A percentile compares a stretch with the other conserved stretches of the same genome.
These are phyloP conservation scores for Anoplolepis gracilipes DNA, from an alignment of 1,140 invertebrate species.

Conservation along the genomic window DNA sequence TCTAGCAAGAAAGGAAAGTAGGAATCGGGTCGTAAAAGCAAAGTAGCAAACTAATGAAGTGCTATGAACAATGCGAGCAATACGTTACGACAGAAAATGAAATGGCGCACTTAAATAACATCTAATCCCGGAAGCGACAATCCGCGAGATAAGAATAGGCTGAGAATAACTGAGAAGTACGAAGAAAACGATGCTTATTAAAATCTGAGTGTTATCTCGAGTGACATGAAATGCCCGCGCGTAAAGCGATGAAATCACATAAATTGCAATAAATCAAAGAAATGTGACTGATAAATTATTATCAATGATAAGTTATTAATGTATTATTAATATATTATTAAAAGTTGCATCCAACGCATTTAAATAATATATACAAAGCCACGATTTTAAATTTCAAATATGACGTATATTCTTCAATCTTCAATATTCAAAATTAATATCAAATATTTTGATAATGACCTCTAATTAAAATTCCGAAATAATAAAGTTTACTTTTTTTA, in stretches of 20 bases:
- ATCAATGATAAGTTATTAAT: too few relatives aligned
- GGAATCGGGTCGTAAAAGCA: slow-evolving; percentile 27
- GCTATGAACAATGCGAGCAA: slow-evolving; percentile 45
- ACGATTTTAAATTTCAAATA: neutral
- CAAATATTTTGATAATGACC: neutral
- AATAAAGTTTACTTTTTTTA: neutral
- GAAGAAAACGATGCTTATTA: slow-evolving; percentile 16
- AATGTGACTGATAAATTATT: slow-evolving; percentile 14
- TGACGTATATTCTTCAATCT: neutral
- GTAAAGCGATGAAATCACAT: slow-evolving; percentile 15
- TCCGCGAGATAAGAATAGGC: slow-evolving; percentile 4
- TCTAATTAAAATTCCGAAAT: neutral
- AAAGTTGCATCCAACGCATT: neutral
- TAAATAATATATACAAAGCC: neutral
- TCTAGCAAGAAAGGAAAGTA: neutral
- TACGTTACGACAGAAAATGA: slow-evolving; percentile 49
- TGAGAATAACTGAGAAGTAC: slow-evolving; percentile 4
- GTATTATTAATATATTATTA: too few relatives aligned
- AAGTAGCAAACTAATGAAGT: slow-evolving; percentile 48
- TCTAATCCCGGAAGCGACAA: slow-evolving; percentile 27
- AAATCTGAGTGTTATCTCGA: slow-evolving; percentile 14
- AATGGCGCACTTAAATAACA: slow-evolving; percentile 50
- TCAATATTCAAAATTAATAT: neutral
- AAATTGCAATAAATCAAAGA: neutral
- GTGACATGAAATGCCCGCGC: neutral